Conservation (phyloP, 1,140 invertebrate genomes). For the Bathynomus jamesi region DNA sequence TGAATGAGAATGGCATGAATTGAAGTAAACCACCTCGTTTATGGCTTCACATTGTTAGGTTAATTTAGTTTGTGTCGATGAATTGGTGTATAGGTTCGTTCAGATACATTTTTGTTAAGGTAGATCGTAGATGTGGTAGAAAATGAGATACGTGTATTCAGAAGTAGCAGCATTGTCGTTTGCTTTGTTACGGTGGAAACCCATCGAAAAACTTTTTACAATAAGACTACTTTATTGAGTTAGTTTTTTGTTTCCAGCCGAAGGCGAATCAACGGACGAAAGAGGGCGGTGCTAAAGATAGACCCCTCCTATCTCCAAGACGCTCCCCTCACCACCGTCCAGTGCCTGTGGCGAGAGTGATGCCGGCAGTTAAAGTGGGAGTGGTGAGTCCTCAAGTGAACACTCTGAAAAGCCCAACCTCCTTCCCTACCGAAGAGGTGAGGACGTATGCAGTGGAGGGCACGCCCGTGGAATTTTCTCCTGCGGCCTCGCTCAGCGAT, state of each 20-base stretch:
- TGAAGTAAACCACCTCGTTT: too few species aligned
- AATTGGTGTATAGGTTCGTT: too few species aligned
- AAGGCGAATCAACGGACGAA: neutral
- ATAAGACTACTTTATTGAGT: too few species aligned
- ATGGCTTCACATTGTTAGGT: too few species aligned
- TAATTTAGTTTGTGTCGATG: too few species aligned
- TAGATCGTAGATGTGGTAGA: too few species aligned
- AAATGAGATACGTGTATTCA: too few species aligned
- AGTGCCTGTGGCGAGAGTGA: conserved; percentile 26
- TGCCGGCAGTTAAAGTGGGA: conserved; percentile 31
- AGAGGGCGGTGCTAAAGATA: conserved; percentile 6
- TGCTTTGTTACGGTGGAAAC: too few species aligned
- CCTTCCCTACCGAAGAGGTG: conserved; percentile 48
- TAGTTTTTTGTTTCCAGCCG: neutral
- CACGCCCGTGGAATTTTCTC: conserved; percentile 56
- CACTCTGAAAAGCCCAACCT: conserved; percentile 3
- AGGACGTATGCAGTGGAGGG: conserved; percentile 57
- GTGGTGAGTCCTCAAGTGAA: conserved; percentile 12
- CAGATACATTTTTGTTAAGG: too few species aligned
- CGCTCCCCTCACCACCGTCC: conserved; percentile 30
- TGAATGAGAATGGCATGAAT: too few species aligned
- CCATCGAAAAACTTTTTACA: too few species aligned
- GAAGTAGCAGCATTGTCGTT: too few species aligned
- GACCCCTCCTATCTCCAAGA: conserved; percentile 22
- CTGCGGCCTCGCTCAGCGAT: conserved; percentile 60